phyloP scores from a whole-genome alignment of 2,797 vertebrate species.

The Coregonus suidteri region DNA sequence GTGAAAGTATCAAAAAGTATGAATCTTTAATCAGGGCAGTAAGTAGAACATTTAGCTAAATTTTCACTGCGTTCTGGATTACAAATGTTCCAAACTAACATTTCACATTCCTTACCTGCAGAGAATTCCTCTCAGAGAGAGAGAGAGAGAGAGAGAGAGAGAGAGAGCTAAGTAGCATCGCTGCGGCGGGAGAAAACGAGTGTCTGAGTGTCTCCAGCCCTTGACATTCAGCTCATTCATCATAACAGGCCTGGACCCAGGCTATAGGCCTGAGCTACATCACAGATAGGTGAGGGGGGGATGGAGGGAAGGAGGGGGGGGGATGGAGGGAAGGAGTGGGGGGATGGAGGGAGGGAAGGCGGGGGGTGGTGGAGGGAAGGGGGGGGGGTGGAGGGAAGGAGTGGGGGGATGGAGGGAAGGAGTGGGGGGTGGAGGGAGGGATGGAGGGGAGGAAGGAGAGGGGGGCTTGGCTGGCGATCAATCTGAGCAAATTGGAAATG shows the following conservation, averaged over 20 bases:
- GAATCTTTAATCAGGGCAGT: too few relatives aligned
- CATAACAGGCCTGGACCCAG: slow-evolving; percentile 59
- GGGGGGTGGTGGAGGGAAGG: slow-evolving; percentile 31
- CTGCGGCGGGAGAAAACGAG: slow-evolving; percentile 29
- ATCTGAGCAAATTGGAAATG: slow-evolving; percentile 80
- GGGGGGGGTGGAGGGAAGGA: background rate
- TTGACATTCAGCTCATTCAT: slow-evolving; percentile 78
- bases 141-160: slow-evolving; percentile 22
- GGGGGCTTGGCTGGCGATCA: slow-evolving; percentile 71
- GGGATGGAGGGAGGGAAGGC: background rate
- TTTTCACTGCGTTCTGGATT: background rate
- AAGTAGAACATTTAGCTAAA: too few relatives aligned
- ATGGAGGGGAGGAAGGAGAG: slow-evolving; percentile 30
- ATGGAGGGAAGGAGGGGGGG: background rate
- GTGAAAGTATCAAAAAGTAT: too few relatives aligned
- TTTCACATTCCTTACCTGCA: slow-evolving; percentile 38
- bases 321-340: background rate
- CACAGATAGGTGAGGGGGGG: slow-evolving; percentile 36
- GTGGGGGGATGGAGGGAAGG: background rate
- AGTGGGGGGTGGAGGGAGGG: background rate
- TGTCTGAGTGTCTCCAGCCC: slow-evolving; percentile 69
- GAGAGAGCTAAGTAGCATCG: slow-evolving; percentile 60
- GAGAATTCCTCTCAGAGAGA: slow-evolving; percentile 36
- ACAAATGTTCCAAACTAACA: background rate
- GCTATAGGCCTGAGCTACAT: slow-evolving; percentile 60